Evolutionary conservation across 2,797 vertebrate genomes (phyloP), one percentile per base, ranked within the genome.

Genomic region (Oreortyx pictus): DNA sequence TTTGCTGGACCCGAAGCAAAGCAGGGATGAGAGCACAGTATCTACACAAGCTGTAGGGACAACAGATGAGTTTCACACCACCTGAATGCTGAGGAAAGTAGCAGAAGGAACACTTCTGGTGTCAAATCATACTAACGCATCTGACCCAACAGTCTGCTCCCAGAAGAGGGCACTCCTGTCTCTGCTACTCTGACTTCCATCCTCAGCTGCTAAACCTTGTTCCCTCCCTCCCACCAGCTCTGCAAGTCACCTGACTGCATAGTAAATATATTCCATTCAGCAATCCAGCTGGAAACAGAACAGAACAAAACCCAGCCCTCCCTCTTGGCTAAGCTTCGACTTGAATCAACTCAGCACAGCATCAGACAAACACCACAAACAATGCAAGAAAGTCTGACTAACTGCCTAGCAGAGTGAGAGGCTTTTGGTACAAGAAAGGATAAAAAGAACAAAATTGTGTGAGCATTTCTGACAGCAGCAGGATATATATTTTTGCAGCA

Each of bases 151-250:
- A 39, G 20, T 3, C 24, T 27, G 15, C 61, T 88, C 79, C 78
- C 86, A 77, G 35, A 54, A 86, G 67, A 76, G 57, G 29, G 57
- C 61, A 87, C 33, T 57, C 52, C 90, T 87, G 67, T 19, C 61
- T 44, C 56, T 52, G 76, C 37, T 59, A 49, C n/a, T 65, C 41
- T 57, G 25, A 56, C 59, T 68, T 66, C 78, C 1, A 0, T 29
- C 39, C 14, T 61, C 33, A 50, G 17, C 19, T 10, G 27, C 20
- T 46, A 46, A 27, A 33, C 41, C 54, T 64, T 11, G 17, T 4
- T 35, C n/a, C 56, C 50, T 56, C 43, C 50, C 50, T 62, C 22
- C 37, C 44, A 90, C 23, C 33, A 77, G n/a, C 71, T 82, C 78
- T 43, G 52, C 64, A 84, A 64, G 49, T 64, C 83, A 80, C 65